Evolutionary conservation across 2,113 vertebrate genomes (phyloP), one percentile per base, ranked within the genome.

Genomic region (Xiphophorus maculatus): DNA sequence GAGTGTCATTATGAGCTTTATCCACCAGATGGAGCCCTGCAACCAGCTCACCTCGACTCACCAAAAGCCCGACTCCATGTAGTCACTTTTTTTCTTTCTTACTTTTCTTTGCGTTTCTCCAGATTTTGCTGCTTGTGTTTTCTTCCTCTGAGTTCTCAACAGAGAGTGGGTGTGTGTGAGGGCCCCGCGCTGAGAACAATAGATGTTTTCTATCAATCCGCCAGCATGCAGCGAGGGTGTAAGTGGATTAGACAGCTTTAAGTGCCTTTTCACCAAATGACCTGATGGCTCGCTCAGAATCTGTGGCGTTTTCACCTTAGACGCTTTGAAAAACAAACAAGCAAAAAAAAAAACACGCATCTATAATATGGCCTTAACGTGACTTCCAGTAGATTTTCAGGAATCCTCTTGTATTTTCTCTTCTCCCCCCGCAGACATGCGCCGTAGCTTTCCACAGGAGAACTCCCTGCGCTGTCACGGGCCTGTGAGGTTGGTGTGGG

Each of bases 191-290:
- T 25, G 51, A 25, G 28, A 66, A 30, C 29, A 68, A 70, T 0
- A 42, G 3, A 17, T 58, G 83, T 70, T 65, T 84, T 48, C 14
- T 19, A 48, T 48, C 82, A 37, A 19, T 64, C 63, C 25, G 58
- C 28, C 62, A 44, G 27, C 65, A 5, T 54, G 12, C 63, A 19
- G 62, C 35, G 33, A 89, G 60, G n/a, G 63, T 71, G 30, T 73
- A 80, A 83, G 66, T 82, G 81, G 84, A 90, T 88, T 86, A 80
- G 58, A 75, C 33, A 42, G 74, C 77, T 74, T 40, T 14, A n/a
- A 29, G 65, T 51, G 58, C 65, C 74, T 51, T 78, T 66, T 27
- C 80, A 0, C 40, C 10, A 37, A 37, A n/a, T 14, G 8, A 27
- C 22, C 10, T 48, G 51, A 54, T 28, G 66, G 29, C 25, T 33